A percentile compares a stretch with the other conserved stretches of the same genome.
Conservation (phyloP, 2,888 invertebrate genomes). For the Melikaiella ostensackeni region DNA sequence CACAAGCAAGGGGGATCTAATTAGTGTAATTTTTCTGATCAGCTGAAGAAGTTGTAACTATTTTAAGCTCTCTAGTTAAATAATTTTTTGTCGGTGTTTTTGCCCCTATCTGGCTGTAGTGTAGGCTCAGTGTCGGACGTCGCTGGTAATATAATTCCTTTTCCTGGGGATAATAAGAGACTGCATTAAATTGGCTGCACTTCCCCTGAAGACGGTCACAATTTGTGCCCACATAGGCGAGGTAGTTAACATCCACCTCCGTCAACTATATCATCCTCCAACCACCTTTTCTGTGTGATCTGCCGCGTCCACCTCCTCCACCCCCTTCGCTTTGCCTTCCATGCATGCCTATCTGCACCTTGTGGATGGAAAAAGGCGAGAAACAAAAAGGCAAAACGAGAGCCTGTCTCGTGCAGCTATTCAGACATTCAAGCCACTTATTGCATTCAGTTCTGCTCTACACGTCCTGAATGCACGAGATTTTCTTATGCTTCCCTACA, state of each 20-base stretch:
- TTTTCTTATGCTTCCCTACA: conserved; percentile 46
- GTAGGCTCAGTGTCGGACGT: conserved; percentile 5
- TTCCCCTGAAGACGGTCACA: not conserved
- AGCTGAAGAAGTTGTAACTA: not conserved
- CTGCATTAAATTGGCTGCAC: conserved; percentile 18
- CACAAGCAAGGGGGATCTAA: not conserved
- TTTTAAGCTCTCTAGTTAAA: not conserved
- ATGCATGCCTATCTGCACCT: conserved; percentile 48
- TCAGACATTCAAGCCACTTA: conserved; percentile 50
- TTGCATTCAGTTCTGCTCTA: conserved; percentile 41
- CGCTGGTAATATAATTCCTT: conserved; percentile 15
- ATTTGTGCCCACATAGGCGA: conserved; percentile 15
- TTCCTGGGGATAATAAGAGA: conserved; percentile 19
- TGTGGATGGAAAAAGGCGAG: conserved; percentile 46
- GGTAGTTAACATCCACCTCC: conserved; percentile 26
- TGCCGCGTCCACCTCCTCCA: conserved; percentile 12
- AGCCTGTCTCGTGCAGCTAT: conserved; percentile 52
- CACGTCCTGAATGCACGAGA: conserved; percentile 24
- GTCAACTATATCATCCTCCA: conserved; percentile 34
- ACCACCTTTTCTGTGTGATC: conserved; percentile 30
- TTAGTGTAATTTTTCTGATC: not conserved
- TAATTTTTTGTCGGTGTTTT: not conserved
- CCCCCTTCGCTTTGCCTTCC: conserved; percentile 39
- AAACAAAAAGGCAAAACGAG: conserved; percentile 53
- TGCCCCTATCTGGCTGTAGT: not conserved